Percentiles rank a stretch among this genome's conserved stretches.
Conservation (phyloP, 2,113 vertebrate genomes). For the Cottus gobio region DNA sequence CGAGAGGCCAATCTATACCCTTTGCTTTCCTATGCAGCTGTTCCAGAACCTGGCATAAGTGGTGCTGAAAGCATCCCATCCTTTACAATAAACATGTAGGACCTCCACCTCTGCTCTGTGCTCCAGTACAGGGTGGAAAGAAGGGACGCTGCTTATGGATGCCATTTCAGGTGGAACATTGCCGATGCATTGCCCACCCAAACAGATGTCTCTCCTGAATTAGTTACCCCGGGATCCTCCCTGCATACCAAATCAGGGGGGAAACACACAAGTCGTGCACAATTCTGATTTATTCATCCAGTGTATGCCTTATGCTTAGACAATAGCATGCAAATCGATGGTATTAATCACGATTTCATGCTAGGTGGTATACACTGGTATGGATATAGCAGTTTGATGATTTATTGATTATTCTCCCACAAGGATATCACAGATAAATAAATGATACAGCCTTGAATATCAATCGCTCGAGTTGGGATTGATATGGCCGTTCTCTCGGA, state of each 20-base stretch:
- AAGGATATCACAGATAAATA: conserved; percentile 64
- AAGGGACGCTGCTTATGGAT: conserved; percentile 65
- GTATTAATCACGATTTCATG: conserved; percentile 36
- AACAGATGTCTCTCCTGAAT: conserved; percentile 80
- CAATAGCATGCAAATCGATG: conserved; percentile 59
- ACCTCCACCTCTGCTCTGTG: conserved; percentile 23
- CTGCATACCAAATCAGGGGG: conserved; percentile 74
- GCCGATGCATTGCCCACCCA: conserved; percentile 67
- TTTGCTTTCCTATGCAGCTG: conserved; percentile 20
- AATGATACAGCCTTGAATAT: conserved; percentile 61
- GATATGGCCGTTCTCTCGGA: conserved; percentile 23
- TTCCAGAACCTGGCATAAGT: conserved; percentile 9
- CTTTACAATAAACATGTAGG: conserved; percentile 21
- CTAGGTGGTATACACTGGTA: conserved; percentile 7
- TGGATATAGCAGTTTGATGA: conserved; percentile 28
- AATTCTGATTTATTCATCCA: conserved; percentile 70
- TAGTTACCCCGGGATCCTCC: conserved; percentile 71
- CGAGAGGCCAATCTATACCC: neutral
- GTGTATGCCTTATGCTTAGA: conserved; percentile 50
- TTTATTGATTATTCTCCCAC: conserved; percentile 53
- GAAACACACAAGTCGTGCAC: conserved; percentile 48
- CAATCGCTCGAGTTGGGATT: conserved; percentile 27
- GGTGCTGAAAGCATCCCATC: conserved; percentile 40
- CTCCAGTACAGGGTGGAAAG: conserved; percentile 19
- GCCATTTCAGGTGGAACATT: conserved; percentile 74